Conservation (phyloP, 2,113 vertebrate species). For the Macaca fascicularis region T2T-MFA8v1.1 NC_088379.1:179000001-179000500, state of each 20-base stretch:
- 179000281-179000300: conserved; percentile 8
- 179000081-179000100: background rate
- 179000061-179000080: background rate
- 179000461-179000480: background rate
- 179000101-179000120: background rate
- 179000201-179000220: background rate
- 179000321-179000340: background rate
- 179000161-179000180: conserved; percentile 21
- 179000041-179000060: conserved; percentile 5
- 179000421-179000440: background rate
- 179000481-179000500: background rate
- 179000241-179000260: conserved; percentile 1
- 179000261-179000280: conserved; percentile 1
- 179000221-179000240: background rate
- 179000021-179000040: conserved; percentile 41
- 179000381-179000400: background rate
- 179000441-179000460: background rate
- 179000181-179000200: background rate
- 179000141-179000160: background rate
- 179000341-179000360: background rate
- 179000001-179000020: background rate
- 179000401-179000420: conserved; percentile 22
- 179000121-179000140: background rate
- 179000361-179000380: background rate
- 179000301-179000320: background rate